These are phyloP conservation scores for Platysternon megacephalum DNA, from an alignment of 2,113 vertebrate species.

Conservation along the genomic window DNA sequence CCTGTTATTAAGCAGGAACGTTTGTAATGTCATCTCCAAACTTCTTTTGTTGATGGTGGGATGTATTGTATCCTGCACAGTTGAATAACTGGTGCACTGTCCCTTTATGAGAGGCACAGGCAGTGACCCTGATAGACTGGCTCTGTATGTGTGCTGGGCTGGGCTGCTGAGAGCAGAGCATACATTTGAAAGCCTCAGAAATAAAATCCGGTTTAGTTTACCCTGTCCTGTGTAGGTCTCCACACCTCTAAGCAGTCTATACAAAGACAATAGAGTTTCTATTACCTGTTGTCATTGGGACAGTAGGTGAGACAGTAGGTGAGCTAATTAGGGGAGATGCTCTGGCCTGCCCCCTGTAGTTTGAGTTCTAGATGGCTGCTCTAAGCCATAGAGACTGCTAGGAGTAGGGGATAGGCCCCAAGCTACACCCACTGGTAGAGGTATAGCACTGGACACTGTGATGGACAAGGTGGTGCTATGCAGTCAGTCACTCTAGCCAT, in stretches of 20 bases:
- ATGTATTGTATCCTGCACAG: no score
- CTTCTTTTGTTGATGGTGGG: no score
- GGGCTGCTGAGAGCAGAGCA: background rate
- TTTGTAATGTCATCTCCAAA: no score
- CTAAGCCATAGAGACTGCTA: no score
- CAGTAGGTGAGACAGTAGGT: background rate
- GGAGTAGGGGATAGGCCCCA: background rate
- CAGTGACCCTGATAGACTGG: background rate
- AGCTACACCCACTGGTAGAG: background rate
- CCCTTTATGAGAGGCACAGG: no score
- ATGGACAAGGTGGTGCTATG: background rate
- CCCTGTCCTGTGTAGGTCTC: no score
- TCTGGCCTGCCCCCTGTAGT: no score
- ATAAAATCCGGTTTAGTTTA: background rate
- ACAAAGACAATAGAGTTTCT: background rate
- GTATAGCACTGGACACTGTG: background rate
- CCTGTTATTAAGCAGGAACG: no score
- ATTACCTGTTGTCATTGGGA: background rate
- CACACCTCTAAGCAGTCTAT: no score
- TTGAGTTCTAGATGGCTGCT: no score
- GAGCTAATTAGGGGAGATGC: background rate
- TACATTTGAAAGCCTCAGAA: background rate
- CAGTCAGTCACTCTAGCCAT: background rate
- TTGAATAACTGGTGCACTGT: no score
- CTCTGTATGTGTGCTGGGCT: background rate